Evolutionary conservation across 2,888 invertebrate species (phyloP), one percentile per base, ranked within the genome.

Genomic region (Cheilosia scutellata): DNA sequence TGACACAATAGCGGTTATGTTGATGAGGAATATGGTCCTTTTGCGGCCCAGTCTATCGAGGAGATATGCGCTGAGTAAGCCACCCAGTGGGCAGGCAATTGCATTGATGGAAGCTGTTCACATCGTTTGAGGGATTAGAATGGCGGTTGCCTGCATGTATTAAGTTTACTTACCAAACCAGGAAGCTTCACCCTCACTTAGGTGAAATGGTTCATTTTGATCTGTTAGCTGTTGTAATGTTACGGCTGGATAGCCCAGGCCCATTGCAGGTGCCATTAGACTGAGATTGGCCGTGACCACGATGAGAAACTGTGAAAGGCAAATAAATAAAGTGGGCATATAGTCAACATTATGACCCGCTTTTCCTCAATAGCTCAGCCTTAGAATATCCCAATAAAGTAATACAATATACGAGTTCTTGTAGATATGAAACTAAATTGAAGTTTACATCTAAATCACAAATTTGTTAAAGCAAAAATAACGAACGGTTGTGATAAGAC

Each of bases 11-110:
- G 89, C 88, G 11, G 88, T 87, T 9, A 89, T 53, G 76, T 89
- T 90, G 47, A 90, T 89, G 42, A 87, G 68, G 31, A 88, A 84
- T 13, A 90, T 82, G 11, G 89, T 89, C 29, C 75, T 66, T 77
- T 89, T 89, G 37, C 90, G 87, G 1, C 90, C 90, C 58, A 89
- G 65, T 82, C 87, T 88, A 76, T 90, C 90, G 11, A 90, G 76
- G 20, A 89, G 65, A 51, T 87, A 89, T 16, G 88, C 88, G 42
- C 88, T 88, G 6, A 90, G 79, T 3, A 90, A 70, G 1, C 89
- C 89, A 5, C 90, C 90, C 20, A 90, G 47, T 4, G 90, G 90
- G 66, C 89, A 89, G 63, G 88, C 74, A 27, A 90, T 88, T 44
- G 89, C 87, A 79, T 89, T 89, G 40, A 90, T 87, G 20, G 90